These are phyloP conservation scores for Lochmaea capreae DNA, from an alignment of 2,888 invertebrate species.

Conservation along the genomic window DNA sequence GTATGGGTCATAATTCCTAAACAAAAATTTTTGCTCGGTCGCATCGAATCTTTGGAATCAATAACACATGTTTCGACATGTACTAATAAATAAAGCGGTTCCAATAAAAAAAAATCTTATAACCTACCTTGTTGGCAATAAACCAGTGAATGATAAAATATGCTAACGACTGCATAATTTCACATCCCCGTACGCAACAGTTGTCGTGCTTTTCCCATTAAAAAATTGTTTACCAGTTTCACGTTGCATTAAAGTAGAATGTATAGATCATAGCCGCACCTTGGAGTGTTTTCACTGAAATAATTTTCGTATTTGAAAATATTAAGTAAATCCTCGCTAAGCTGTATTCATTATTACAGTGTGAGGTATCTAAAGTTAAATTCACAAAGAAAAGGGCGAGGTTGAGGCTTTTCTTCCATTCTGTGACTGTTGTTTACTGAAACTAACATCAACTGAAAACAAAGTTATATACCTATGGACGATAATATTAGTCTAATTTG, in stretches of 20 bases:
- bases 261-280: neutral
- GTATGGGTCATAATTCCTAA: too few relatives aligned
- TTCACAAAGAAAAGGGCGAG: neutral
- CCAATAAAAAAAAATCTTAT: neutral
- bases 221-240: neutral
- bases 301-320: neutral
- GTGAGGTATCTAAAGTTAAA: neutral
- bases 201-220: neutral
- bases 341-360: neutral
- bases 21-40: too few relatives aligned
- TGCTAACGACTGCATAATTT: neutral
- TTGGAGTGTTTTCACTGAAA: neutral
- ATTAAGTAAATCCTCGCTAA: neutral
- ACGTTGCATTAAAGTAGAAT: neutral
- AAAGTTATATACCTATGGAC: neutral
- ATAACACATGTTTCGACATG: too few relatives aligned
- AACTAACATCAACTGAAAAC: neutral
- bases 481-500: neutral
- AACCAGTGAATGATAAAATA: neutral
- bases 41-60: too few relatives aligned
- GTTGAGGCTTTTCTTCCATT: neutral
- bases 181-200: conserved; percentile 2
- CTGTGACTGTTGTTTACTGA: neutral
- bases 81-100: too few relatives aligned
- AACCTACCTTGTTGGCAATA: neutral